Evolutionary conservation across 2,888 invertebrate species (phyloP), one percentile per base, ranked within the genome.

Genomic region (Mythimna albipuncta): DNA sequence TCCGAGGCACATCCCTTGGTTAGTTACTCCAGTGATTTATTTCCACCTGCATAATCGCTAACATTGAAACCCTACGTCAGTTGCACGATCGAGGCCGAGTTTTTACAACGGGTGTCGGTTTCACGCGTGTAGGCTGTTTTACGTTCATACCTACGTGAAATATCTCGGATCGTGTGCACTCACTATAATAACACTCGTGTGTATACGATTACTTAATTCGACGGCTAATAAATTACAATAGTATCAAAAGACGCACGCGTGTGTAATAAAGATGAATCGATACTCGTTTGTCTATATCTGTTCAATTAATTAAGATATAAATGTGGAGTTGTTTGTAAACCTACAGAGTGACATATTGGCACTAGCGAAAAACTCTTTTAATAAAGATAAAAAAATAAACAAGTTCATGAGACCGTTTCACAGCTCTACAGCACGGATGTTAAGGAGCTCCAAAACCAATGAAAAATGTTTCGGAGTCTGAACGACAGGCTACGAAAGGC

Each of bases 81-180:
- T 57, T 76, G 82, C 85, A 86, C 88, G 85, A 88, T 87, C 89
- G 91, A 90, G 91, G 90, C 84, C 90, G 88, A 84, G 87, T 89
- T 89, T 90, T 91, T 91, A 89, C 89, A 87, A 87, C 84, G 89
- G 89, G 91, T 91, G 91, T 93, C 89, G 87, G 89, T 93, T 91
- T 90, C 91, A 88, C 84, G 86, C 84, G 89, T 88, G 91, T 91
- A 89, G 91, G 91, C 86, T 80, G 90, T 84, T 89, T 47, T 88
- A 89, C 86, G 86, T 83, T 85, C 86, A 82, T 89, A 86, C 85
- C 84, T 87, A 83, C 85, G 71, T 79, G 77, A 75, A 79, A 75
- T 85, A 82, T 85, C 81, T 81, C 69, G 70, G 72, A 72, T 77
- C 83, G 66, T 85, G 69, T 81, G 71, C 75, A 75, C 58, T 73